Conservation (phyloP, 2,113 vertebrate species). For the Sebastes schlegelii region DNA sequence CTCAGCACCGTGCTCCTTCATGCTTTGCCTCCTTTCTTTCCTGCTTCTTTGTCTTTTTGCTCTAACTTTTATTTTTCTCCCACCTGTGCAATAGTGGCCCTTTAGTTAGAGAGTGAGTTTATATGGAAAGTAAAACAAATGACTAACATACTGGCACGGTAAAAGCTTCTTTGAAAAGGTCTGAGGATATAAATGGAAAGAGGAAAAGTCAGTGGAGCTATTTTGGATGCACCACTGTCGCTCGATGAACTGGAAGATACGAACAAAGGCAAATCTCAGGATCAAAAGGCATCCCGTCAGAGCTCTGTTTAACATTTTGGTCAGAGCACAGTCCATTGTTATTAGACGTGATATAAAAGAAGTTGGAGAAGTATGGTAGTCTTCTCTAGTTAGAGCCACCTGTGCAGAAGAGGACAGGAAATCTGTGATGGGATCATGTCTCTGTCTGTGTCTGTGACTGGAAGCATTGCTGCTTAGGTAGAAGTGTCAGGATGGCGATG, state of each 20-base stretch:
- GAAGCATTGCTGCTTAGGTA: slow-evolving; percentile 5
- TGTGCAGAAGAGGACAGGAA: slow-evolving; percentile 15
- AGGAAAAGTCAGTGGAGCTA: slow-evolving; percentile 38
- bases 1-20: slow-evolving; percentile 13
- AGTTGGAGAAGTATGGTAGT: neutral
- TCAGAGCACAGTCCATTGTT: slow-evolving; percentile 15
- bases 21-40: slow-evolving; percentile 45
- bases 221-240: slow-evolving; percentile 42
- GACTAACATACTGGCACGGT: neutral
- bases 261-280: slow-evolving; percentile 52
- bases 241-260: slow-evolving; percentile 38
- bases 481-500: slow-evolving; percentile 48
- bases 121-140: slow-evolving; percentile 32
- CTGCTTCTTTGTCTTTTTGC: slow-evolving; percentile 10
- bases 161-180: slow-evolving; percentile 41
- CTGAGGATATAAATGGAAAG: slow-evolving; percentile 47
- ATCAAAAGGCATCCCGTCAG: slow-evolving; percentile 36
- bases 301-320: slow-evolving; percentile 42
- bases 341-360: slow-evolving; percentile 14
- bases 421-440: slow-evolving; percentile 5
- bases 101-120: slow-evolving; percentile 5
- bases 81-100: neutral
- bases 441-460: neutral
- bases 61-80: slow-evolving; percentile 19
- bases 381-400: slow-evolving; percentile 26